Evolutionary conservation across 2,888 invertebrate genomes (phyloP), one percentile per base, ranked within the genome.

Genomic region (Meta bourneti): DNA sequence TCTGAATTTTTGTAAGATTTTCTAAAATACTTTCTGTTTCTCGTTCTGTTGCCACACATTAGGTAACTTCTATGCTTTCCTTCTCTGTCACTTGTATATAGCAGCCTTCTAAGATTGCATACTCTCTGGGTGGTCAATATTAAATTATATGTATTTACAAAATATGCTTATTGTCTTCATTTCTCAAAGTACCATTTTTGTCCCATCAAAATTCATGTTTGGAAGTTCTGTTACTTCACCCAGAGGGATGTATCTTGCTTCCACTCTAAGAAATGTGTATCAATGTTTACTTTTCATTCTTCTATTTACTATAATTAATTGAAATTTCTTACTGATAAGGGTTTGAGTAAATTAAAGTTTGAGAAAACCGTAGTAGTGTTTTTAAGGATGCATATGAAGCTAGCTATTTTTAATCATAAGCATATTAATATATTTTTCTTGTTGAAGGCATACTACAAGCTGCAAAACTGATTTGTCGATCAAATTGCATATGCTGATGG

Each of bases 31-130:
- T 49, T 8, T 51, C 71, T 72, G 20, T 13, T 5, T 61, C 11
- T 61, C 70, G 71, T 75, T 69, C 79, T 87, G 71, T 87, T 52
- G 48, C 72, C 7, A 87, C 16, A 78, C n/a, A 54, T 34, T 48
- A 52, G 52, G 11, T 52, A 52, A 70, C 48, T 69, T n/a, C 79
- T 87, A 54, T 83, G 78, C 83, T 84, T 72, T 85, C 49, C 69
- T 91, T 87, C 91, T 91, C 91, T 91, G 91, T 91, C 91, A 91
- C 83, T 91, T 82, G 49, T 19, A 16, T 19, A 83, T 81, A 81
- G 52, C 61, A 80, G 13, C 54, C 69, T 34, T 6, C 34, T 52
- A 51, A 75, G 34, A 34, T 48, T 48, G 13, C 71, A 34, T 75
- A 75, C 34, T 34, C 75, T 75, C 48, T 34, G 34, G 34, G 34